Conservation (phyloP, 2,797 vertebrate genomes). For the Erpetoichthys calabaricus region DNA sequence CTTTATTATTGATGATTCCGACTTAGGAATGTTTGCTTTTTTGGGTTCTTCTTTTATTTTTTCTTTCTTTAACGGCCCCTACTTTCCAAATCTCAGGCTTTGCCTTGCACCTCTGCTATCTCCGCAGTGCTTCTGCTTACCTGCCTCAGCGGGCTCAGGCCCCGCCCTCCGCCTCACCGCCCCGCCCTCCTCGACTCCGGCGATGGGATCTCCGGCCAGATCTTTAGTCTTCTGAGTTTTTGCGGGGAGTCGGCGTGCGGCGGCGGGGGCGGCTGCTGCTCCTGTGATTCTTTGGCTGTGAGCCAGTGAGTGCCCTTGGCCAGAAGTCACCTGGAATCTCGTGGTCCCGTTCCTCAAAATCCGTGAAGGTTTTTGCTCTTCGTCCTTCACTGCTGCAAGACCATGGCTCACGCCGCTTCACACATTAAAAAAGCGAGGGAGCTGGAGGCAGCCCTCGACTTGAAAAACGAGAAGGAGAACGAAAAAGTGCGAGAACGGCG, state of each 20-base stretch:
- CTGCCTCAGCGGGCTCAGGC: slow-evolving; percentile 25
- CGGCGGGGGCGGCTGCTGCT: slow-evolving; percentile 24
- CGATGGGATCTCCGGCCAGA: slow-evolving; percentile 1
- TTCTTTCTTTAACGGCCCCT: slow-evolving; percentile 27
- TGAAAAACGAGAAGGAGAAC: slow-evolving; percentile 62
- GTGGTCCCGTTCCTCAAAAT: slow-evolving; percentile 20
- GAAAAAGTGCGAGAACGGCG: slow-evolving; percentile 73
- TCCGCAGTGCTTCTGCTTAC: slow-evolving; percentile 28
- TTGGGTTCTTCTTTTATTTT: too few relatives aligned
- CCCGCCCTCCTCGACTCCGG: background rate
- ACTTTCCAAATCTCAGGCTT: slow-evolving; percentile 35
- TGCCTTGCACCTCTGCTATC: slow-evolving; percentile 20
- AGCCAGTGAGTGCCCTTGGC: slow-evolving; percentile 30
- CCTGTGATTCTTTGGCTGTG: slow-evolving; percentile 23
- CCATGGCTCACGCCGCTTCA: slow-evolving; percentile 90
- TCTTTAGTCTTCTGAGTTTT: slow-evolving; percentile 8
- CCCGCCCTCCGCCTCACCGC: slow-evolving; percentile 18
- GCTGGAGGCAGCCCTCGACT: slow-evolving; percentile 63
- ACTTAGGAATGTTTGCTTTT: slow-evolving; percentile 17
- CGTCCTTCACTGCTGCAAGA: slow-evolving; percentile 15
- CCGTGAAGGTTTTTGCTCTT: slow-evolving; percentile 9
- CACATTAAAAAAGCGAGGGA: slow-evolving; percentile 93
- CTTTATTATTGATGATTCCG: slow-evolving; percentile 11
- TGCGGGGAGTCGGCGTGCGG: slow-evolving; percentile 21
- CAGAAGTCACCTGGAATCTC: slow-evolving; percentile 32